Conservation (phyloP, 2,797 vertebrate species). For the Sebastes taczanowskii region DNA sequence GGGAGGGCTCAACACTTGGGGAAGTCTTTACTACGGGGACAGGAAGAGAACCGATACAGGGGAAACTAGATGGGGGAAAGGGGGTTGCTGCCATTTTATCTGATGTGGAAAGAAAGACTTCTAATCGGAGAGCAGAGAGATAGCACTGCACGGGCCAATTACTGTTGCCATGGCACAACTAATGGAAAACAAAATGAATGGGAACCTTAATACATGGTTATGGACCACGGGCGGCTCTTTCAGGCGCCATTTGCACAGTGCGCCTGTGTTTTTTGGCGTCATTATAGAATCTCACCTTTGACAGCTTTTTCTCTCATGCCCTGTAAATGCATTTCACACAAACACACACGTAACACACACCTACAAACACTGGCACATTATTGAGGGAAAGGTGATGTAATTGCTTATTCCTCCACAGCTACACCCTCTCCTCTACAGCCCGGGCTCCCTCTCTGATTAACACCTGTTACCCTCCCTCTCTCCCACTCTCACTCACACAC, state of each 20-base stretch:
- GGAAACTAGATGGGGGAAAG: background rate
- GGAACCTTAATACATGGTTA: constrained; percentile 37
- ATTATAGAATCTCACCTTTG: constrained; percentile 58
- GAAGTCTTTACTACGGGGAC: background rate
- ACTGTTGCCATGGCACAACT: constrained; percentile 53
- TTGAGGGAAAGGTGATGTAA: constrained; percentile 80
- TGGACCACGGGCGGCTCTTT: constrained; percentile 31
- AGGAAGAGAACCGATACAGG: background rate
- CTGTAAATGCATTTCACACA: constrained; percentile 35
- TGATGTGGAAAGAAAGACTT: constrained; percentile 50
- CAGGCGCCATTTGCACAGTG: constrained; percentile 37
- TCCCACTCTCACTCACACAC: background rate
- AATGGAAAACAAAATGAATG: constrained; percentile 60
- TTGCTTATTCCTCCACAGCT: constrained; percentile 55
- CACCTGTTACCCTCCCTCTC: constrained; percentile 81
- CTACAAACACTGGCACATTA: constrained; percentile 55
- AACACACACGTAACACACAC: background rate
- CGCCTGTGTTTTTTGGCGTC: constrained; percentile 27
- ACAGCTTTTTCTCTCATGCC: constrained; percentile 32
- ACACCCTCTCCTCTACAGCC: constrained; percentile 58
- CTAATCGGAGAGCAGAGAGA: constrained; percentile 54
- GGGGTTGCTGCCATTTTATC: constrained; percentile 59
- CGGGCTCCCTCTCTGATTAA: constrained; percentile 83
- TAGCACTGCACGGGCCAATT: constrained; percentile 40
- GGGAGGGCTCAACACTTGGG: background rate